phyloP scores from a whole-genome alignment of 2,113 vertebrate genomes.

The Vombatus ursinus region DNA sequence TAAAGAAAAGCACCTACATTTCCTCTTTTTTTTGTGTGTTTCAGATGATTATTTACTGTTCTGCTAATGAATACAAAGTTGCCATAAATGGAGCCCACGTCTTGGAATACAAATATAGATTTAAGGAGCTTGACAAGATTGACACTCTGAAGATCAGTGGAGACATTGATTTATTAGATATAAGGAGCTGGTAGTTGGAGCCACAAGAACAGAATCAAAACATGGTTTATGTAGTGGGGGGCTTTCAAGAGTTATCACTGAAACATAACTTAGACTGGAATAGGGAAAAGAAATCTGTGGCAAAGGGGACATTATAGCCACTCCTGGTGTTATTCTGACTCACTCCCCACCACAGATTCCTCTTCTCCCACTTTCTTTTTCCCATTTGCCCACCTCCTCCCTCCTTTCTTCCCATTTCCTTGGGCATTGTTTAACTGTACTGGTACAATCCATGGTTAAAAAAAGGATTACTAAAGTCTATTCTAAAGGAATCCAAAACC shows the following conservation, averaged over 20 bases:
- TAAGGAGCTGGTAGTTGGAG: slow-evolving; percentile 83
- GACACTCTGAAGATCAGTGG: slow-evolving; percentile 84
- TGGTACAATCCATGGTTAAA: neutral
- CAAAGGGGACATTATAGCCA: too few species aligned
- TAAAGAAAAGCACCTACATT: neutral
- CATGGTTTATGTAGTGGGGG: slow-evolving; percentile 22
- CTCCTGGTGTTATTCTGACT: neutral
- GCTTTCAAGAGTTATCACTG: neutral
- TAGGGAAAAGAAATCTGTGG: neutral
- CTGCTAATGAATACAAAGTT: slow-evolving; percentile 87
- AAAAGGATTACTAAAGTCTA: neutral
- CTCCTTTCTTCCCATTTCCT: neutral
- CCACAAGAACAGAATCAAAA: slow-evolving; percentile 54
- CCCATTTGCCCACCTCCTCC: neutral
- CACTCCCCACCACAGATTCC: neutral
- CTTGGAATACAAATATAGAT: slow-evolving; percentile 92
- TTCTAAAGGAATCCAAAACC: neutral
- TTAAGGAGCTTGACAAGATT: slow-evolving; percentile 88
- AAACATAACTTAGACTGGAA: neutral
- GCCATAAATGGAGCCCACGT: slow-evolving; percentile 91
- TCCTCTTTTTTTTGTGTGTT: slow-evolving; percentile 46
- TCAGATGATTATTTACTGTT: slow-evolving; percentile 92
- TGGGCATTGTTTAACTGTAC: neutral
- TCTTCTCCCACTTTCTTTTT: neutral
- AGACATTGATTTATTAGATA: slow-evolving; percentile 86